These are phyloP conservation scores for Montipora cactus DNA, from an alignment of 64 coral and sea anemone genomes.

Conservation along the genomic window DNA sequence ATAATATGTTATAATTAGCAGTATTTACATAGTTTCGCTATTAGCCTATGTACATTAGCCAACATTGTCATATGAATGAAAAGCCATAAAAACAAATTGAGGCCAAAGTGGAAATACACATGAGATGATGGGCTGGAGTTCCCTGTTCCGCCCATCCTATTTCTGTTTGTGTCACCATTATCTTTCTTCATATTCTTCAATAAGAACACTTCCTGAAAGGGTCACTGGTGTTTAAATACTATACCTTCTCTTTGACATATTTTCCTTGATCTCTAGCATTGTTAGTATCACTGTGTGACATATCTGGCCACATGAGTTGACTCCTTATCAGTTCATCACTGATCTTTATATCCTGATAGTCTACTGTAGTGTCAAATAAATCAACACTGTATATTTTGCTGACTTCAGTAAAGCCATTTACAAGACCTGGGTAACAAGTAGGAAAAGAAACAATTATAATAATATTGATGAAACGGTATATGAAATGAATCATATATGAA, in stretches of 20 bases:
- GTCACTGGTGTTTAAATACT: background rate
- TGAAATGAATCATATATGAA: background rate
- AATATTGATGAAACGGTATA: background rate
- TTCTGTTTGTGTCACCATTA: too few relatives aligned
- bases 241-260: constrained; percentile 61
- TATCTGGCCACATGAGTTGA: constrained; percentile 78
- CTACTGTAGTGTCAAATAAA: constrained; percentile 88
- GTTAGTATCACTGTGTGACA: background rate
- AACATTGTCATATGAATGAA: too few relatives aligned
- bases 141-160: too few relatives aligned
- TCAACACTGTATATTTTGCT: constrained; percentile 63
- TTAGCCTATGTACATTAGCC: too few relatives aligned
- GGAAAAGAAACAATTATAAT: background rate
- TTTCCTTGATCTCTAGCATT: constrained; percentile 40
- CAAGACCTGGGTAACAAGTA: background rate
- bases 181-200: background rate
- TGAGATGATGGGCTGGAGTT: too few relatives aligned
- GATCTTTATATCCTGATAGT: constrained; percentile 80
- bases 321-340: constrained; percentile 73
- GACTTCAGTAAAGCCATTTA: constrained; percentile 33
- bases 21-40: too few relatives aligned
- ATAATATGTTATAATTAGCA: background rate
- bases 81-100: too few relatives aligned
- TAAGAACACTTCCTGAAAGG: background rate
- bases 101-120: too few relatives aligned